Base-by-base conservation (phyloP, 2,797 vertebrate species). In the Hypotaenidia philippensis region DNA sequence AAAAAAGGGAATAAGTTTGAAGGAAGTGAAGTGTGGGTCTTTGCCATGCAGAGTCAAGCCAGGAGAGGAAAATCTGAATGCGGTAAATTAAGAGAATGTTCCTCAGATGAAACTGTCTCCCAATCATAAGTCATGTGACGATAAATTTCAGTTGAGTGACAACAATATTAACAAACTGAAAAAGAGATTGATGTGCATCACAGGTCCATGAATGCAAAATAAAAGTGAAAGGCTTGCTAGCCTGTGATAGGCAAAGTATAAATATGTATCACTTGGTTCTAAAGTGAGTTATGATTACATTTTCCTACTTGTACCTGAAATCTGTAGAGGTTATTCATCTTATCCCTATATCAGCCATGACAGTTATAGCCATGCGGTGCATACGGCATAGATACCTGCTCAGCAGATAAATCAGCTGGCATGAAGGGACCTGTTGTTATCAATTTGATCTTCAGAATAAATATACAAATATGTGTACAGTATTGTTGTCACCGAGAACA, bases 261-360 rank as follows among this genome's bases (percentile, higher is more conserved):
- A 98, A 98, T 98, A 98, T 98, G 98, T 96, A 98, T 97, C 96
- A 60, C 95, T 94, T 61, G 95, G 95, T 97, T 96, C 97, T 90
- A 93, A 95, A 96, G 97, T 98, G 98, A 98, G 95, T 97, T 98
- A 98, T 97, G 97, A 97, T 98, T 98, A 97, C 97, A 95, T 98
- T 97, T 98, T 97, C 96, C 96, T 96, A 71, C 96, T 93, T 89
- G 97, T 95, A 97, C 96, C 97, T 97, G 98, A 97, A 95, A 97
- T 95, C 97, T 95, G 96, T 95, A 96, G 97, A 98, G 96, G 95
- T 97, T 97, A 98, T 98, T 97, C 97, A 94, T 98, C 98, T 98
- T 96, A 91, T 97, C 96, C 96, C 94, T 95, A 93, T 96, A 97
- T 97, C 83, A 45, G 89, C 91, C 95, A 79, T 97, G 98, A 97